Conservation (phyloP, 2,888 invertebrate genomes). For the Tricholauxania praeusta region DNA sequence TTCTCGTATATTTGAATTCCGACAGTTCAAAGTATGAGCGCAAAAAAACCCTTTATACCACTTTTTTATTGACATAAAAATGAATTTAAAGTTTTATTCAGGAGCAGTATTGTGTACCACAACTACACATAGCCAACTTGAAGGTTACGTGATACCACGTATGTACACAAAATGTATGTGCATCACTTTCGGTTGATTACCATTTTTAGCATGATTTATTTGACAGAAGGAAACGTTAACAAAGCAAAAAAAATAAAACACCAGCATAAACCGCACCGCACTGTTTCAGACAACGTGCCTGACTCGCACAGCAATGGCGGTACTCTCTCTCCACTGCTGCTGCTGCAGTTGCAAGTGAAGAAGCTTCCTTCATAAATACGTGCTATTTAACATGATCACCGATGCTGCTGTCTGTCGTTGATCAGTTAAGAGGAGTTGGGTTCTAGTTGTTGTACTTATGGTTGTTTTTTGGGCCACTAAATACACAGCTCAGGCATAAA, state of each 20-base stretch:
- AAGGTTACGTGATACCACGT: neutral
- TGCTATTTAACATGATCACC: constrained; percentile 35
- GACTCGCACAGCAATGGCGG: neutral
- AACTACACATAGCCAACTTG: neutral
- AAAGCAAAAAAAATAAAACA: constrained; percentile 11
- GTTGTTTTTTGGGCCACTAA: neutral
- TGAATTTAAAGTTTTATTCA: no score
- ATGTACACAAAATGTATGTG: constrained; percentile 5
- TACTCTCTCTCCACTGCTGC: neutral
- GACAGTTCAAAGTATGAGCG: no score
- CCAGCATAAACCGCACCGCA: neutral
- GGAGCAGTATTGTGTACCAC: neutral
- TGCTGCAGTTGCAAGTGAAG: constrained; percentile 20
- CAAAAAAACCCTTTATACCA: no score
- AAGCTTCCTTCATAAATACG: constrained; percentile 31
- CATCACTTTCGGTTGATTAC: constrained; percentile 37
- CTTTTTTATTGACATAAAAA: no score
- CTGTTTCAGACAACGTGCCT: neutral
- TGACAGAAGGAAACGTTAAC: constrained; percentile 23
- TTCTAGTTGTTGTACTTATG: neutral
- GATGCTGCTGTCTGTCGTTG: constrained; percentile 14
- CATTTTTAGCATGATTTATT: constrained; percentile 38
- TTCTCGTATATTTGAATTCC: no score
- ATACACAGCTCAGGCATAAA: constrained; percentile 37
- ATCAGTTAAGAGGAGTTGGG: constrained; percentile 18